Base-by-base conservation (phyloP, 2,797 vertebrate genomes). In the Podarcis siculus region DNA sequence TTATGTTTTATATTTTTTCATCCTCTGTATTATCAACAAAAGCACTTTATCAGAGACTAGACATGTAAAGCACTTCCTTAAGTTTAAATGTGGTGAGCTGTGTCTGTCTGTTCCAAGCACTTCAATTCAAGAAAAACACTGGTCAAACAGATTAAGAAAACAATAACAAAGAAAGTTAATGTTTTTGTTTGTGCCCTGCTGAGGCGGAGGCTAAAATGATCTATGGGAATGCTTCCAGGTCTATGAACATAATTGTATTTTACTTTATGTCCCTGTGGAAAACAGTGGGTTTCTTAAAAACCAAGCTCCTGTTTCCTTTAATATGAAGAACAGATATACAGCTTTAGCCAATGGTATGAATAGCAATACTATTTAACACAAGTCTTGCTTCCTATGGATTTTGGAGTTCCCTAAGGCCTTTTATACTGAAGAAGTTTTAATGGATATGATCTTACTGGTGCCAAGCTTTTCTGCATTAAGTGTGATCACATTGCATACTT, bases 211-310 rank as follows among this genome's bases (percentile, higher is more conserved):
- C 17, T 81, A 37, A 37, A 71, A 71, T 71, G n/a, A 37, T 58
- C 35, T 17, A 81, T 66, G 58, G 35, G 23, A 64, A 25, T 37
- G n/a, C 32, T 81, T 64, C 23, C 79, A 81, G 35, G 37, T 66
- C 32, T 15, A 64, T 64, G 58, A 81, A 25, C 79, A 61, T 12
- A 71, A 71, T 12, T 71, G 27, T 25, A 81, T 66, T 45, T 49
- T 30, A 30, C 32, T 80, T 39, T 37, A 81, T 27, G 35, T 25
- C 23, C 19, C 23, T 66, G 27, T 39, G 12, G 23, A 81, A 81
- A 64, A 27, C 58, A 39, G 27, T 71, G n/a, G 10, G 9, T 77
- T 66, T 85, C 61, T 32, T 81, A 79, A 87, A 89, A 88, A 86
- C 0, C 27, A 66, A 49, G n/a, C 2, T 45, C 23, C 23, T 30